Base-by-base conservation (phyloP, 2,888 invertebrate species). In the Cabera pusaria region DNA sequence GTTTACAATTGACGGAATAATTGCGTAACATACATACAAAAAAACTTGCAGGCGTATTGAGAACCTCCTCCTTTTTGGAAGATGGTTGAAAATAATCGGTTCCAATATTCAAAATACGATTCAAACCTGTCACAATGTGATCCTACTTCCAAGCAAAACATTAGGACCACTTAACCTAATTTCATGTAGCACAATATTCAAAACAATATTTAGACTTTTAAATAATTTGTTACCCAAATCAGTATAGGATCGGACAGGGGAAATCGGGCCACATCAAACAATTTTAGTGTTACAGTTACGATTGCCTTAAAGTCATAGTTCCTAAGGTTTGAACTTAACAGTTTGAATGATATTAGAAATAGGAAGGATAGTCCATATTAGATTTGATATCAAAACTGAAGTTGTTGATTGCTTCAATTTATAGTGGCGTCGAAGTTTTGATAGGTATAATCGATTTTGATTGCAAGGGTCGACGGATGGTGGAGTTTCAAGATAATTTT, bases 221-320 rank as follows among this genome's bases (percentile, higher is more conserved):
- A 18, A 27, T 43, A 22, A 37, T 47, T 35, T 26, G 37, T 32
- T 14, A 35, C 34, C 29, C 43, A 19, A 47, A 44, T 41, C 36
- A 43, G 17, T 8, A 6, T 5, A 22, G 26, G 32, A 7, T 18
- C 24, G 19, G 37, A 29, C 24, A 17, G 23, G 9, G 23, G 18
- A 26, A 26, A 6, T n/a, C 18, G 5, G 27, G 11, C 1, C 5
- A 16, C 5, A 5, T 1, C 9, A n/a, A 7, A 4, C 28, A 29
- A 29, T 10, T 20, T 20, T 21, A 20, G 4, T 7, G 3, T 5
- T 29, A 3, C n/a, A 19, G 2, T 11, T 6, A 12, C 19, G 2
- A 9, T 14, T 3, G 2, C 12, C n/a, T 22, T n/a, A n/a, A n/a
- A n/a, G n/a, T n/a, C n/a, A n/a, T 37, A 22, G 9, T 6, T 0